Conservation (phyloP, 2,888 invertebrate species). For the Caenorhabditis wallacei region DNA sequence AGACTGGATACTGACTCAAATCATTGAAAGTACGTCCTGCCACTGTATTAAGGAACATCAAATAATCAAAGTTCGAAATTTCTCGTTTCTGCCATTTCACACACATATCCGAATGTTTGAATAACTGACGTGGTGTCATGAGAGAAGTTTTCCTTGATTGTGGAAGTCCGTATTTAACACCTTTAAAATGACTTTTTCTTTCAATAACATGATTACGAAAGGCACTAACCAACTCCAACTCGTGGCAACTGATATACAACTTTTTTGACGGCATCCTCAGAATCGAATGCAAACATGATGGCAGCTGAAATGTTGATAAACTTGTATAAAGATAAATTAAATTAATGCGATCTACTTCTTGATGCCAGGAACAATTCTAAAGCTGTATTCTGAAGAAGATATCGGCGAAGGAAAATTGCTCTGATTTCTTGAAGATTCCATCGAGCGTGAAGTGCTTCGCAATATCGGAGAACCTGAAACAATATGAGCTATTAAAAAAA, state of each 20-base stretch:
- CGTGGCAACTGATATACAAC: constrained; percentile 84
- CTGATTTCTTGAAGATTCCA: constrained; percentile 99
- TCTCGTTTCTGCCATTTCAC: constrained; percentile 87
- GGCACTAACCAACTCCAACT: constrained; percentile 72
- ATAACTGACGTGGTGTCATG: constrained; percentile 98
- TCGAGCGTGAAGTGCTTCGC: constrained; percentile 98
- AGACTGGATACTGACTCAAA: constrained; percentile 98
- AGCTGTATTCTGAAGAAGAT: constrained; percentile 94
- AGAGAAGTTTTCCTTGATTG: constrained; percentile 97
- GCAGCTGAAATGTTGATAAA: constrained; percentile 89
- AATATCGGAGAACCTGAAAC: constrained; percentile 94
- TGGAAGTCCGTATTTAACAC: constrained; percentile 99
- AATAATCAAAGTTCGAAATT: constrained; percentile 99
- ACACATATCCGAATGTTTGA: constrained; percentile 99
- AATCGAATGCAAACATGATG: constrained; percentile 98
- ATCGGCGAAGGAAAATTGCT: constrained; percentile 97
- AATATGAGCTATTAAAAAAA: not conserved
- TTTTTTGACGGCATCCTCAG: constrained; percentile 97
- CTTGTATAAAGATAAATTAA: not conserved
- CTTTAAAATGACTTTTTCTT: constrained; percentile 83
- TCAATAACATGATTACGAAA: not conserved
- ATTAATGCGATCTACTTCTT: constrained; percentile 90
- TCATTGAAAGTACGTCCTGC: constrained; percentile 99
- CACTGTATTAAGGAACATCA: constrained; percentile 99
- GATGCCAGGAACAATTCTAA: constrained; percentile 99